Evolutionary conservation across 2,888 invertebrate genomes (phyloP).

Genomic region (Cantharis nigra): DNA sequence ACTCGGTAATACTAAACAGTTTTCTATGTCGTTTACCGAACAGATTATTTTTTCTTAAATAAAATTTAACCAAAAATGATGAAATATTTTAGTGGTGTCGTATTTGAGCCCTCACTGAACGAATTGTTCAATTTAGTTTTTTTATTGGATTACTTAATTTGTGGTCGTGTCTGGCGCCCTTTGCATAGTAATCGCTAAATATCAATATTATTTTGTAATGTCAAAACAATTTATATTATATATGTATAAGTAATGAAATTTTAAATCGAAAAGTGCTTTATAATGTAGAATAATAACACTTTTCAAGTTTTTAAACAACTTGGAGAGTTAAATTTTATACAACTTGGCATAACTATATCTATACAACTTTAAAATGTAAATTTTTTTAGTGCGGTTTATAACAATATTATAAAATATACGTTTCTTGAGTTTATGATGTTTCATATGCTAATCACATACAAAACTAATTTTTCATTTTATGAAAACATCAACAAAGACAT

Average conservation of each 20-base stretch:
- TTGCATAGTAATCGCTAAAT: background rate
- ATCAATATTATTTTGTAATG: background rate
- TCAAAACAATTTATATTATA: background rate
- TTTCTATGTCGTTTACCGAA: slow-evolving; percentile 5
- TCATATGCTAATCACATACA: background rate
- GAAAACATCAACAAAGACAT: background rate
- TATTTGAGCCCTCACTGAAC: background rate
- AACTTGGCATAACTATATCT: background rate
- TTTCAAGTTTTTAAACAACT: background rate
- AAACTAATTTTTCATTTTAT: background rate
- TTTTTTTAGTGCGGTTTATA: background rate
- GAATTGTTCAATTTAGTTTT: background rate
- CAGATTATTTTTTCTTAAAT: background rate
- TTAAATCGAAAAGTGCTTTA: background rate
- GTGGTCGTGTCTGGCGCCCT: background rate
- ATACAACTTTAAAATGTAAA: background rate
- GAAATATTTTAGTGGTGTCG: background rate
- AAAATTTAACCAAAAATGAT: background rate
- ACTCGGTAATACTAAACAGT: slow-evolving; percentile 22
- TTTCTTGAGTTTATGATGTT: background rate
- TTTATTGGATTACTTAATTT: background rate
- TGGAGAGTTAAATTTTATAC: background rate
- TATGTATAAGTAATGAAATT: background rate
- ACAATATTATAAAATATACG: background rate
- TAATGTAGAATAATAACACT: background rate